Conservation (phyloP, 2,797 vertebrate species). For the Hozukius guyotensis region DNA sequence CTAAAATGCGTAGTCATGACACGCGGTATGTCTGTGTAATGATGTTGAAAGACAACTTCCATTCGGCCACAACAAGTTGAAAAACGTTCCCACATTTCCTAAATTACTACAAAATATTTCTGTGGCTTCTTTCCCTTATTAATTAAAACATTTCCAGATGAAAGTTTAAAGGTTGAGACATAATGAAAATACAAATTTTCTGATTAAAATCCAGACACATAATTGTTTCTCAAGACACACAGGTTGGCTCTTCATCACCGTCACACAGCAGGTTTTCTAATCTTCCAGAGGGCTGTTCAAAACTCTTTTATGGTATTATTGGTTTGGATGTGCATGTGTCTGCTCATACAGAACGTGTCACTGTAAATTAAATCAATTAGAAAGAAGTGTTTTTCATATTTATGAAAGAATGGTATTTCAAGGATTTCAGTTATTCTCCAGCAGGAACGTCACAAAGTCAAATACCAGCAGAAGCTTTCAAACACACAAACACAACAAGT, state of each 20-base stretch:
- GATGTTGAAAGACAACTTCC: too few species aligned
- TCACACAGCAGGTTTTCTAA: not conserved
- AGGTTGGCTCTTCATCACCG: fast-evolving
- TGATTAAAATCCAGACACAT: not conserved
- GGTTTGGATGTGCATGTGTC: not conserved
- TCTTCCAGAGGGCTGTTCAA: not conserved
- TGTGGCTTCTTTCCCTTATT: too few species aligned
- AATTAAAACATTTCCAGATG: not conserved
- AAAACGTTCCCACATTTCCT: not conserved
- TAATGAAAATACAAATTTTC: too few species aligned
- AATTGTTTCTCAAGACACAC: not conserved
- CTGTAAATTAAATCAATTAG: not conserved
- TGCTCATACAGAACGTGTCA: not conserved
- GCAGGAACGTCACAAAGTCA: not conserved
- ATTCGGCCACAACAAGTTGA: not conserved
- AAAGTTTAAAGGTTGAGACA: not conserved
- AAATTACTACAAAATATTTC: not conserved
- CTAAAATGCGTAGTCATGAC: too few species aligned
- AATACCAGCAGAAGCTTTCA: slow-evolving; percentile 25
- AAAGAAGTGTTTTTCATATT: not conserved
- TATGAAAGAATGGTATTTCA: not conserved
- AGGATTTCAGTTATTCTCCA: not conserved
- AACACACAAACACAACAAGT: not conserved
- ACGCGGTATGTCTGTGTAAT: too few species aligned
- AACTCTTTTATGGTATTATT: not conserved